phyloP scores from a whole-genome alignment of 2,888 invertebrate species.

The Autographa gamma region DNA sequence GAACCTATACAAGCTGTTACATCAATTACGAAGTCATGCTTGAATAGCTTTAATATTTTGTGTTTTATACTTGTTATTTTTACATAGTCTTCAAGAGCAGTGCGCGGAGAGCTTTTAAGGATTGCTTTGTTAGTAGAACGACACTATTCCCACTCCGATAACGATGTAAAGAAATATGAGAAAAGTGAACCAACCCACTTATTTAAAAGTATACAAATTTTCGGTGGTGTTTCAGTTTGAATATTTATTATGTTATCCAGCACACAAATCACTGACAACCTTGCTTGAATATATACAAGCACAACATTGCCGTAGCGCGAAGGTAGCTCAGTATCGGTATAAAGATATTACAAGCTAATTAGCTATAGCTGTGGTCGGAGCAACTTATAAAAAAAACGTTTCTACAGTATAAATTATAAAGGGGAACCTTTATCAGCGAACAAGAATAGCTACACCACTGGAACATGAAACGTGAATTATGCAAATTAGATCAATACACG shows the following conservation, averaged over 20 bases:
- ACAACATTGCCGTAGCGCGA: slow-evolving; percentile 3
- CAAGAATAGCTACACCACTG: slow-evolving; percentile 11
- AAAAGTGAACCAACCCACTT: too few relatives aligned
- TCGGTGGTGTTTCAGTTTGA: neutral
- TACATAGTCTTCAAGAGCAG: too few relatives aligned
- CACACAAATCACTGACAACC: neutral
- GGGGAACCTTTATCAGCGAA: slow-evolving; percentile 16
- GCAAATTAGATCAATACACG: slow-evolving; percentile 6
- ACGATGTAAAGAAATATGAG: too few relatives aligned
- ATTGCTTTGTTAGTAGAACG: too few relatives aligned
- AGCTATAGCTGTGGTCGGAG: neutral
- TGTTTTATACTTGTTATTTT: too few relatives aligned
- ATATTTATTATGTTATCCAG: neutral
- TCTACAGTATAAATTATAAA: slow-evolving; percentile 21
- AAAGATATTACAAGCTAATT: slow-evolving; percentile 3
- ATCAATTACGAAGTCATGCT: neutral
- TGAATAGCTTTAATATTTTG: neutral
- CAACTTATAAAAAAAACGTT: slow-evolving; percentile 10
- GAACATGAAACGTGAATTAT: slow-evolving; percentile 10
- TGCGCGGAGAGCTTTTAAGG: too few relatives aligned
- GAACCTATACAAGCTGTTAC: neutral
- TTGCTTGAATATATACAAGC: neutral
- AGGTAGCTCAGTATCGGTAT: slow-evolving; percentile 6
- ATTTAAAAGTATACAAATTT: neutral
- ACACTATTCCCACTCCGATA: too few relatives aligned